Base-by-base conservation (phyloP, 2,888 invertebrate genomes). In the Caenorhabditis sp. region DNA sequence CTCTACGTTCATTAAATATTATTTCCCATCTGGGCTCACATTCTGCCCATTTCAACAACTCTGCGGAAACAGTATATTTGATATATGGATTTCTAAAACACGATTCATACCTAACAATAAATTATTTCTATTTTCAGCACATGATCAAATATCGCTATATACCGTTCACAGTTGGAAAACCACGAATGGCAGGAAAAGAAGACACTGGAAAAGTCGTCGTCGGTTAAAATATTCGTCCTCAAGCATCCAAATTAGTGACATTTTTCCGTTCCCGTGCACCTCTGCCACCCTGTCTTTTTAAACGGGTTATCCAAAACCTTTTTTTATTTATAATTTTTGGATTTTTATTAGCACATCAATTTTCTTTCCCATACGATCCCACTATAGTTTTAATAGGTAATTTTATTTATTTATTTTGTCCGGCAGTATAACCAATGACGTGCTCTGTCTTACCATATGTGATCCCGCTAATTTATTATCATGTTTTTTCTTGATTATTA, bases 61-160 rank as follows among this genome's bases (percentile, higher is more conserved):
- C n/a, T n/a, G n/a, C n/a, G n/a, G n/a, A n/a, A n/a, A n/a, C n/a
- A n/a, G n/a, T n/a, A n/a, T n/a, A n/a, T n/a, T n/a, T n/a, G n/a
- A n/a, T n/a, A n/a, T n/a, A n/a, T n/a, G n/a, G n/a, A n/a, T n/a
- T n/a, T n/a, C n/a, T 31, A 31, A 31, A 31, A 31, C 10, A 31
- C 31, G 5, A 31, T 10, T 31, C 4, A 31, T 7, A 31, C 31
- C 10, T 4, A 31, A 31, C 8, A 53, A 53, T 50, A 20, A 27
- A 49, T 26, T 25, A 10, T 31, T 31, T 31, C 4, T 31, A 10
- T 50, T 83, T 92, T 78, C 91, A 96, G 95, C 99, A 99, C 91
- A 99, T 99, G 99, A 93, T 99, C 88, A 96, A 95, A 90, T 99
- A 97, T 90, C 93, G 94, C 90, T 99, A 99, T 90, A 91, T 99